Conservation (phyloP, 2,888 invertebrate genomes). For the Drepanosiphum platanoidis region DNA sequence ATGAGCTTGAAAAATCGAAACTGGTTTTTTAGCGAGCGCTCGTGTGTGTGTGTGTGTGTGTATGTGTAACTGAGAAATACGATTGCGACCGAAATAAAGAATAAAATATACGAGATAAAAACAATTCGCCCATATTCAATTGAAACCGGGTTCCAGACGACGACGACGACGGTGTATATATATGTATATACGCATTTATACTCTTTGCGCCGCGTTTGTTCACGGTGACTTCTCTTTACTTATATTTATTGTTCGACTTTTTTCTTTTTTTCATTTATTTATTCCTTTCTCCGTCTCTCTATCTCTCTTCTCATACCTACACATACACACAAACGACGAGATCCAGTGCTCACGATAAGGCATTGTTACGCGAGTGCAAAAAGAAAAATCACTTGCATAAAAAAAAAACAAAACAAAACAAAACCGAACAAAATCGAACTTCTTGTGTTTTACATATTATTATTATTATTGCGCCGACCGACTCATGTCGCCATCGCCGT, state of each 20-base stretch:
- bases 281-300: background rate
- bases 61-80: constrained; percentile 33
- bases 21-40: constrained; percentile 34
- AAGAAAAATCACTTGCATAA: constrained; percentile 47
- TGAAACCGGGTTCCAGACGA: constrained; percentile 53
- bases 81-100: constrained; percentile 56
- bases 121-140: constrained; percentile 61
- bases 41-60: background rate
- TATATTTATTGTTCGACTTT: constrained; percentile 56
- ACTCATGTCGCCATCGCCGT: background rate
- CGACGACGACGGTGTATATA: constrained; percentile 5
- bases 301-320: background rate
- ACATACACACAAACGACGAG: constrained; percentile 23
- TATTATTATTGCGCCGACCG: constrained; percentile 40
- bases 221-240: constrained; percentile 43
- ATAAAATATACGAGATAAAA: constrained; percentile 57
- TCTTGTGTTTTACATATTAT: constrained; percentile 51
- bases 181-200: constrained; percentile 18
- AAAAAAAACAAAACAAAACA: constrained; percentile 16
- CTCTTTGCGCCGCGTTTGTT: constrained; percentile 50
- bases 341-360: constrained; percentile 54
- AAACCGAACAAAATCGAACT: constrained; percentile 49
- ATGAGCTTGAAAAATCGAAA: constrained; percentile 48
- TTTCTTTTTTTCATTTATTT: constrained; percentile 29
- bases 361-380: constrained; percentile 46